Evolutionary conservation across 2,797 vertebrate species (phyloP), one percentile per base, ranked within the genome.

Genomic region (Chloroceryle inda): DNA sequence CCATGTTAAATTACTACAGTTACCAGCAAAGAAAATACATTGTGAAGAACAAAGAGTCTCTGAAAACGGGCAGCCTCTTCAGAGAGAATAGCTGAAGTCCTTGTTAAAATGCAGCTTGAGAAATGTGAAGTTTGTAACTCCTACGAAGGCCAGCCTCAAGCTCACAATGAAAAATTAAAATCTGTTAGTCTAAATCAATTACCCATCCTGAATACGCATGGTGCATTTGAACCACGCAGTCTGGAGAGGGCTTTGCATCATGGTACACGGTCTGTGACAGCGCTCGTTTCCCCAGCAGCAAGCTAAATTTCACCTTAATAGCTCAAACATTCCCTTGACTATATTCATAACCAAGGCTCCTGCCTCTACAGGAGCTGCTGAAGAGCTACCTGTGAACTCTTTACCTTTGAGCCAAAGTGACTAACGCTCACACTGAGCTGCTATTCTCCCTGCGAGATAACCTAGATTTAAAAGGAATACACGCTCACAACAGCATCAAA

Each of bases 321-420:
- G 71, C 76, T 74, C 52, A 24, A 83, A 73, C 47, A 58, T 84
- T 88, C 79, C 83, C 85, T 83, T 42, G 82, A 88, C 80, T 95
- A 35, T 23, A 50, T 42, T 73, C 53, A 27, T 42, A 78, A 73
- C n/a, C 23, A 49, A 42, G 47, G 67, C 68, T 92, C 45, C 56
- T 75, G 55, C 47, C 52, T 88, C 55, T 55, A 15, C 49, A 64
- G 82, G 13, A 93, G 77, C 71, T 85, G 62, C 42, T 3, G 9
- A 88, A 89, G 21, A 85, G 24, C 76, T 80, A 42, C 67, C 24
- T 2, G 6, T 96, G 96, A 97, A 97, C 96, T 95, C 83, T 94
- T 91, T 82, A 96, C 95, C 94, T 97, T 86, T 95, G 82, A 96
- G 86, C 85, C 50, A 40, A 40, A 69, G 55, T 11, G 64, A 66